Conservation (phyloP, 2,888 invertebrate species). For the Prosopocoilus inquinatus region DNA sequence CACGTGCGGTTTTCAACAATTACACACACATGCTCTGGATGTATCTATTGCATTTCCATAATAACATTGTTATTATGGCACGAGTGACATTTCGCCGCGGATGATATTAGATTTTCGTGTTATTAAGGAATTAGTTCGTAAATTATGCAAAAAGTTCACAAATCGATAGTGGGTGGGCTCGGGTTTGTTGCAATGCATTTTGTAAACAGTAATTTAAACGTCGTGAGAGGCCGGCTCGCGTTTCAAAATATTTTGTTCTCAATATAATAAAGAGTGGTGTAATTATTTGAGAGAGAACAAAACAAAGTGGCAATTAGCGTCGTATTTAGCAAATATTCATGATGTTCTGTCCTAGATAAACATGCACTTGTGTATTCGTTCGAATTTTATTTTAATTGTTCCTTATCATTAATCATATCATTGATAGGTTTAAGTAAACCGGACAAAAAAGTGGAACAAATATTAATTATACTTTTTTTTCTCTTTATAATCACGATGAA, state of each 20-base stretch:
- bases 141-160: neutral
- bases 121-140: constrained; percentile 1
- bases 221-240: neutral
- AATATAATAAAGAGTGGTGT: constrained; percentile 14
- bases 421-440: constrained; percentile 37
- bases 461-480: constrained; percentile 36
- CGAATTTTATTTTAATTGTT: constrained; percentile 35
- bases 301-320: constrained; percentile 30
- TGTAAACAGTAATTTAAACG: neutral
- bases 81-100: neutral
- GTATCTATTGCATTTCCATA: too few relatives aligned
- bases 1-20: too few relatives aligned
- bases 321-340: constrained; percentile 33
- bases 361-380: constrained; percentile 24
- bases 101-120: constrained; percentile 1
- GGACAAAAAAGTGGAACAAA: constrained; percentile 21
- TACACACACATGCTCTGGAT: too few relatives aligned
- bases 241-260: constrained; percentile 10
- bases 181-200: constrained; percentile 1
- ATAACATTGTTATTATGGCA: too few relatives aligned
- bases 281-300: constrained; percentile 23
- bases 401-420: constrained; percentile 36
- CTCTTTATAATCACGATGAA: constrained; percentile 35
- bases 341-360: constrained; percentile 31
- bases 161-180: constrained; percentile 1